A percentile compares a stretch with the other conserved stretches of the same genome.
Conservation (phyloP, 2,888 invertebrate genomes). For the Sycophila texana region DNA sequence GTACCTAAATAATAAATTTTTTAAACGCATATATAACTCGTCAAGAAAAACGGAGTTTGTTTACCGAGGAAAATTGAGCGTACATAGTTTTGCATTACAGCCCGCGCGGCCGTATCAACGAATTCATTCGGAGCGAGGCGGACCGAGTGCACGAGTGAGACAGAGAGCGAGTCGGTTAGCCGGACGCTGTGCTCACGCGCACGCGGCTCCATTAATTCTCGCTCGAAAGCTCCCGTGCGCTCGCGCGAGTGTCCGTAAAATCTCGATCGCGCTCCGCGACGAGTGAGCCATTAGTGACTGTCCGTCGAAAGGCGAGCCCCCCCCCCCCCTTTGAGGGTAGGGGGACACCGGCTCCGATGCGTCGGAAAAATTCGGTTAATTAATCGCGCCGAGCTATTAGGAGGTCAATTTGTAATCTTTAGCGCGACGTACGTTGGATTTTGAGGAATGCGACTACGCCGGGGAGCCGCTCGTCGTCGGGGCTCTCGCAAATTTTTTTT, state of each 20-base stretch:
- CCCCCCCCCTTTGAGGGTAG: too few species aligned
- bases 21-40: too few species aligned
- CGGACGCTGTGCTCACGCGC: neutral
- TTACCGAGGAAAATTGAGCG: too few species aligned
- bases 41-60: too few species aligned
- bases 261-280: conserved; percentile 38
- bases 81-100: neutral
- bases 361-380: conserved; percentile 43
- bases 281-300: conserved; percentile 42
- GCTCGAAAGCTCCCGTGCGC: conserved; percentile 29
- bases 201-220: conserved; percentile 53
- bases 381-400: conserved; percentile 37
- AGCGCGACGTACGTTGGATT: neutral
- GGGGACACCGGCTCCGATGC: conserved; percentile 2
- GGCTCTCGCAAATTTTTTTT: neutral
- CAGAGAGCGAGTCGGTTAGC: conserved; percentile 15
- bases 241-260: neutral
- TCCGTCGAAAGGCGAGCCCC: conserved; percentile 12
- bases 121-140: conserved; percentile 42
- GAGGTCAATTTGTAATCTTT: conserved; percentile 40
- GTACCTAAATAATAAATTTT: too few species aligned
- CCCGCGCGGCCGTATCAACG: conserved; percentile 28
- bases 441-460: neutral
- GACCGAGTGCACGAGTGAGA: neutral
- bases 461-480: too few species aligned